Base-by-base conservation (phyloP, 2,113 vertebrate genomes). In the Psammodynastes pulverulentus region DNA sequence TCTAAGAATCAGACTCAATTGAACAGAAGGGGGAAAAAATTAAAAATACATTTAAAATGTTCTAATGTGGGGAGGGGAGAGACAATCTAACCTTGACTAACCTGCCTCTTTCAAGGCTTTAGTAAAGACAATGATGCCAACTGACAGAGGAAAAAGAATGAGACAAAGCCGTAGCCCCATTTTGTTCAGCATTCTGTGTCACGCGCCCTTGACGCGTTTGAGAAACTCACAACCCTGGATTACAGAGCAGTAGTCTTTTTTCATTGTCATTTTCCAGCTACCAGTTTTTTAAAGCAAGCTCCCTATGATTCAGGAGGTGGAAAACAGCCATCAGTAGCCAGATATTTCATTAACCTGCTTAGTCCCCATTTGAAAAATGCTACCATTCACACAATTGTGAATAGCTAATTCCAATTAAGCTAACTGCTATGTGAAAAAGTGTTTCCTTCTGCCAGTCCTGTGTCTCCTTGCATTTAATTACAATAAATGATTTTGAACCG, bases 71-170 rank as follows among this genome's bases (percentile, higher is more conserved):
- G 72, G 62, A 34, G 84, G 67, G 45, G 67, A 89, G 15, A 19
- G 7, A 2, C 90, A 46, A 49, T 79, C 4, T 89, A 46, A 67
- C 93, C 90, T 91, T 84, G 92, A 56, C 62, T 67, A 9, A 2
- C 43, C 94, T 39, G 8, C 3, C 29, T 53, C n/a, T 51, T 58
- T 87, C 10, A 72, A 24, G 12, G 4, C 48, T 67, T 91, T 84
- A 91, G 23, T 58, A 94, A 89, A 58, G 62, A 87, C 90, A 91
- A 92, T 0, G 0, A 56, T 72, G 53, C 43, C 90, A 89, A 51
- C 19, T 79, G 34, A 15, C 72, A 79, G 72, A 79, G 17, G 72
- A 39, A 79, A 79, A 43, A 6, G 17, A 21, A 79, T 39, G 72
- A 79, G 72, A 3, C 34, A 79, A 79, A 19, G 34, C 34, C 6